Evolutionary conservation across 2,797 vertebrate species (phyloP), one percentile per base, ranked within the genome.

Genomic region (Pogoniulus pusillus): DNA sequence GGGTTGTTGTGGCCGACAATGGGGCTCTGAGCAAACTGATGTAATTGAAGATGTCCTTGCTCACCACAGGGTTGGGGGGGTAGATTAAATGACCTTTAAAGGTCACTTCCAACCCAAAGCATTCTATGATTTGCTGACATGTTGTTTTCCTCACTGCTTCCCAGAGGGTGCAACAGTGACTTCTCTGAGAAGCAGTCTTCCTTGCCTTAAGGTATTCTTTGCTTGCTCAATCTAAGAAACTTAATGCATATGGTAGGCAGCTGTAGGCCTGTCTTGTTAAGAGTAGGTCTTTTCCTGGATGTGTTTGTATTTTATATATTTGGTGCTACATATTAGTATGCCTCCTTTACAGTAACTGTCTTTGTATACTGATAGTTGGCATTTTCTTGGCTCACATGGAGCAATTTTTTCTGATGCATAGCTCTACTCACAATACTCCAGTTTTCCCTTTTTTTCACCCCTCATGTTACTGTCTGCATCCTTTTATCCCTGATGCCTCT

Each of bases 401-500:
- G 6, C 47, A 37, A 83, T 80, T 83, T 35, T 87, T 64, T 54
- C 68, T 91, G 58, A 62, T 76, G 4, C 70, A 17, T 17, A 82
- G 51, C n/a, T 79, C 37, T 81, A 22, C 29, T 72, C 66, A 75
- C 73, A 82, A 2, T 81, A 63, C 65, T 76, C 85, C 82, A 23
- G 3, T 93, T 89, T 90, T 65, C 73, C 37, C 66, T 81, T 77
- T 66, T 66, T 82, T 82, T 82, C 34, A 26, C 69, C 69, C n/a
- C 77, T 82, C 1, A 0, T 62, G 35, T 91, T 89, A 43, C 87
- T 80, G 59, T 73, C 12, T 8, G 73, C 66, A 66, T 93, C 51
- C 37, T 89, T 93, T 91, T 90, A 92, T 87, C 58, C 84, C 57
- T 39, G 43, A 69, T 29, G 63, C 34, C 75, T 93, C 27, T 93